These are phyloP conservation scores for Paelopatides confundens DNA, from an alignment of 53 echinoderm and acorn worm genomes.

Conservation along the genomic window DNA sequence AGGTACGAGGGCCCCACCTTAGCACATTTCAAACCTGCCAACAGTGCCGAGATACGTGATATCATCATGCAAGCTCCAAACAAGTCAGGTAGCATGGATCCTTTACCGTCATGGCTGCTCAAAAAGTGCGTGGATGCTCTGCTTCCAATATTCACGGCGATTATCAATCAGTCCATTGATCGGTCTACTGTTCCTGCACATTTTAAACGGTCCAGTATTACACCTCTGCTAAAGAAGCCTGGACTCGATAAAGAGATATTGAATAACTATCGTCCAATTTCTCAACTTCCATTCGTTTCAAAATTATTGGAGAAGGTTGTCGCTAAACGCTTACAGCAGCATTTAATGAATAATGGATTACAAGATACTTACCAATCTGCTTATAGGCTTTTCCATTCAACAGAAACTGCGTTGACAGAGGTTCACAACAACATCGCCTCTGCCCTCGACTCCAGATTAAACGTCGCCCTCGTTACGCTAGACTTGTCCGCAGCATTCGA, in stretches of 20 bases:
- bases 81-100: too few relatives aligned
- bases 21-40: too few relatives aligned
- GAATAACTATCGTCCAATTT: conserved; percentile 32
- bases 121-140: too few relatives aligned
- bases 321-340: neutral
- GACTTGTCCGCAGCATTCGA: conserved; percentile 4
- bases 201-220: too few relatives aligned
- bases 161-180: too few relatives aligned
- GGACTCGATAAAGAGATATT: neutral
- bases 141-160: too few relatives aligned
- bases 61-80: too few relatives aligned
- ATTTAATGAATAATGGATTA: neutral
- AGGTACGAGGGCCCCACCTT: too few relatives aligned
- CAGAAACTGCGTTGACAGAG: neutral
- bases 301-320: conserved; percentile 39
- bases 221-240: neutral
- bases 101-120: too few relatives aligned
- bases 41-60: too few relatives aligned
- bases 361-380: neutral
- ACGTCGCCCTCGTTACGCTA: neutral
- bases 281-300: conserved; percentile 17
- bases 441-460: neutral
- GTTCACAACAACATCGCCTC: neutral
- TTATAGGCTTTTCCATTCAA: neutral
- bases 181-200: too few relatives aligned